Evolutionary conservation across 2,888 invertebrate genomes (phyloP).

Genomic region (Heterodera filipjevi): DNA sequence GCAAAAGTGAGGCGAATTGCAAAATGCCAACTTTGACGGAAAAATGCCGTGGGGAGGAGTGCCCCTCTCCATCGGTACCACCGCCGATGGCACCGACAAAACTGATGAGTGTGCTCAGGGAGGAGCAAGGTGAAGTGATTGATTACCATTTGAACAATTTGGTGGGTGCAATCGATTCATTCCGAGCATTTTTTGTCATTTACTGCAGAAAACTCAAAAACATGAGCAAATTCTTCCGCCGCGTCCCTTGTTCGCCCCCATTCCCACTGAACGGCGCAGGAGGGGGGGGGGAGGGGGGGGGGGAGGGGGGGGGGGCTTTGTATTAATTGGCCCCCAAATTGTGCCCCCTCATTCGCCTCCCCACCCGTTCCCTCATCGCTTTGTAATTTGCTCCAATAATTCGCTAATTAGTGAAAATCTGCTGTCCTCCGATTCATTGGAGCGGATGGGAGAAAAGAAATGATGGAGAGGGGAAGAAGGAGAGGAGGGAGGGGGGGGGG

Average conservation of each 20-base stretch:
- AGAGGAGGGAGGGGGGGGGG: too few species aligned
- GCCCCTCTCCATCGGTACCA: constrained; percentile 24
- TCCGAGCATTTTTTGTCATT: background rate
- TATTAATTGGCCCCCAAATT: background rate
- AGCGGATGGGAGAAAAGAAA: background rate
- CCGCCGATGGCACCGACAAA: constrained; percentile 26
- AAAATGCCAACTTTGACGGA: constrained; percentile 12
- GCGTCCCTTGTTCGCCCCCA: background rate
- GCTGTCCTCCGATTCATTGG: background rate
- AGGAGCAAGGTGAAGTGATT: constrained; percentile 2
- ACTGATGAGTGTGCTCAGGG: constrained; percentile 15
- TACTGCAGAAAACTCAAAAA: background rate
- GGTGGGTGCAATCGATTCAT: background rate
- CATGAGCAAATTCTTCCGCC: background rate
- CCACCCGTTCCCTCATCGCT: background rate
- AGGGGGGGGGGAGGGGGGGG: background rate
- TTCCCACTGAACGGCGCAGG: background rate
- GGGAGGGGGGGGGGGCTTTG: background rate
- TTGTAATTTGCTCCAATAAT: constrained; percentile 6
- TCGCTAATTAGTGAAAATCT: constrained; percentile 12
- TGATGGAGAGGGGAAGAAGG: background rate
- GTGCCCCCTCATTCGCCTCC: background rate
- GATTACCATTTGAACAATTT: background rate
- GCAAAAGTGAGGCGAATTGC: background rate
- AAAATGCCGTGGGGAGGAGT: constrained; percentile 17